These are phyloP conservation scores for Puffinus mauretanicus DNA, from an alignment of 2,113 vertebrate species.

Conservation along the genomic window DNA sequence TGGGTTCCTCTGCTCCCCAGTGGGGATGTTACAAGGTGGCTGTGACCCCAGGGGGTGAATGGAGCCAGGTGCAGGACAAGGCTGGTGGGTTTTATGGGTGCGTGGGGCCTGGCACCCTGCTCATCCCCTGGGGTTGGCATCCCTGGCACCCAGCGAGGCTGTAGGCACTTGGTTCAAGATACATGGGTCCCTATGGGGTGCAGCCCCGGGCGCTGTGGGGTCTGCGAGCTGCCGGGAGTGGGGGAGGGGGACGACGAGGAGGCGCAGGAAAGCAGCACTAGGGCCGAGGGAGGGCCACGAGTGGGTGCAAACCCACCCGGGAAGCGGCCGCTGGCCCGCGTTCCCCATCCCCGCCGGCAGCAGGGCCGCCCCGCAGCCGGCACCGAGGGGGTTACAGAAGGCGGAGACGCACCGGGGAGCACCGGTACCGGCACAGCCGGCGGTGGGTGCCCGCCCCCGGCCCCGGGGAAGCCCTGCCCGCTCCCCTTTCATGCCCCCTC, in stretches of 20 bases:
- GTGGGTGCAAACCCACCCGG: too few relatives aligned
- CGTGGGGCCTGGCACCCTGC: neutral
- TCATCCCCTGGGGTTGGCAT: too few relatives aligned
- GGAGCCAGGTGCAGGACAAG: neutral
- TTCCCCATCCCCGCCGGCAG: too few relatives aligned
- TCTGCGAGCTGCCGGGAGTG: too few relatives aligned
- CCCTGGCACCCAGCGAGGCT: neutral
- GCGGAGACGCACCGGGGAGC: neutral
- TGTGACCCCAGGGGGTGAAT: neutral
- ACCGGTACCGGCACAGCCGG: neutral
- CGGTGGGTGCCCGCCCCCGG: neutral
- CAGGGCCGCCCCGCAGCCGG: neutral
- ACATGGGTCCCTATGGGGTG: too few relatives aligned
- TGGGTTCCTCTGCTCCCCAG: neutral
- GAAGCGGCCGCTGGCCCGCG: too few relatives aligned
- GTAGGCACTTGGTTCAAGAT: neutral
- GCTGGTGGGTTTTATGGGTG: neutral
- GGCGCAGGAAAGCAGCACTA: too few relatives aligned
- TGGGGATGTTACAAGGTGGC: neutral
- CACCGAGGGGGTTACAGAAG: neutral
- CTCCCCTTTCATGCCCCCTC: neutral
- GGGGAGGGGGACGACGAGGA: too few relatives aligned
- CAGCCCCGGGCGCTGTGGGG: too few relatives aligned
- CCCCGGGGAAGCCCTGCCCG: neutral
- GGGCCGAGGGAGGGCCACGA: too few relatives aligned